Percentiles rank a stretch among this genome's conserved stretches.
These are phyloP conservation scores for Leptatherina wallacei DNA, from an alignment of 2,797 vertebrate species.

Conservation along the genomic window DNA sequence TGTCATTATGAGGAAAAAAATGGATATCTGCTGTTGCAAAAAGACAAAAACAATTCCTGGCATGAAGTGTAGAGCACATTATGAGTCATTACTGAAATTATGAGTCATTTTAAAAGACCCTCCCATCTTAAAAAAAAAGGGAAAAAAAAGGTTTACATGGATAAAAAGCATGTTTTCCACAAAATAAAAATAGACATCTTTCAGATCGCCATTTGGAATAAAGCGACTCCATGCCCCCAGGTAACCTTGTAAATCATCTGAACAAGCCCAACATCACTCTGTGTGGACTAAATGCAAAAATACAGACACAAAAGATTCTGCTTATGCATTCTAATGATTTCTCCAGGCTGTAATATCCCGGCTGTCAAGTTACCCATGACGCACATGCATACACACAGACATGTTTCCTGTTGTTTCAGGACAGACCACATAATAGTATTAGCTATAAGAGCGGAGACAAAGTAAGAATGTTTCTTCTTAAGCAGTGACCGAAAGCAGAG, in stretches of 20 bases:
- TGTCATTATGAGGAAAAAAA: conserved; percentile 56
- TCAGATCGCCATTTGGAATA: conserved; percentile 12
- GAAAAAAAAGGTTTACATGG: conserved; percentile 29
- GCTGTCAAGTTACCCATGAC: conserved; percentile 26
- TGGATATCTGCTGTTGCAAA: conserved; percentile 40
- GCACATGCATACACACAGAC: conserved; percentile 15
- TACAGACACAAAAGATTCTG: not conserved
- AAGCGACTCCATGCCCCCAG: not conserved
- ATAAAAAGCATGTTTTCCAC: conserved; percentile 13
- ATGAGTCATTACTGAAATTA: conserved; percentile 72
- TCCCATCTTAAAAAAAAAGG: conserved; percentile 49
- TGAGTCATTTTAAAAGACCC: conserved; percentile 66
- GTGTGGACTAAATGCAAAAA: not conserved
- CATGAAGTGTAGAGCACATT: conserved; percentile 45
- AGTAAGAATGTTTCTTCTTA: conserved; percentile 15
- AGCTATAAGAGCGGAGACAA: conserved; percentile 40
- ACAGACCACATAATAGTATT: conserved; percentile 51
- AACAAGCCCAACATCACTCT: not conserved
- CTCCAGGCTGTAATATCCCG: conserved; percentile 31
- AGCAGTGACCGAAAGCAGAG: not conserved
- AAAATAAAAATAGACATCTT: conserved; percentile 6
- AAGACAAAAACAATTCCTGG: conserved; percentile 30
- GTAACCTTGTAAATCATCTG: conserved; percentile 3
- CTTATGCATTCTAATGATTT: conserved; percentile 5
- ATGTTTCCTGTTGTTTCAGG: conserved; percentile 52